phyloP scores from a whole-genome alignment of 2,888 invertebrate species.

The Andrena marginata region DNA sequence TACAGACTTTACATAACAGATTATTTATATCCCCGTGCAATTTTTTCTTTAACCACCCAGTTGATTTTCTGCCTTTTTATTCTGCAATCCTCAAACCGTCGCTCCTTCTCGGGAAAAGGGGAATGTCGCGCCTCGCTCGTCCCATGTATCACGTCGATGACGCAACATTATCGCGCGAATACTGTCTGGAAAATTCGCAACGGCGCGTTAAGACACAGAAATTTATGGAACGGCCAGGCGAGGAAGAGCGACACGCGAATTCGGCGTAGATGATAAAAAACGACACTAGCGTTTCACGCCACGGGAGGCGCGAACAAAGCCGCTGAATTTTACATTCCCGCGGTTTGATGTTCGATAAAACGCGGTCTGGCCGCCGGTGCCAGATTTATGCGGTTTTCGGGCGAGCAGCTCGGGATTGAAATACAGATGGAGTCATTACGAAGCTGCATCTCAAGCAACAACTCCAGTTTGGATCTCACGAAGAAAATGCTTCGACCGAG shows the following conservation, averaged over 20 bases:
- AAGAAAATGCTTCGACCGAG: too few species aligned
- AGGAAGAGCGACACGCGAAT: background rate
- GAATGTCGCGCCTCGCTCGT: background rate
- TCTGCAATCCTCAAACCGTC: conserved; percentile 20
- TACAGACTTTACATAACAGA: background rate
- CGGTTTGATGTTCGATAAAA: conserved; percentile 36
- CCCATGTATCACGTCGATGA: background rate
- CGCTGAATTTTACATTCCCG: conserved; percentile 27
- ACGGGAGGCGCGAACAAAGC: conserved; percentile 31
- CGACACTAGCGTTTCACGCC: conserved; percentile 8
- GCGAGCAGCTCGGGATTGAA: conserved; percentile 22
- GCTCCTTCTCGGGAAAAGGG: background rate
- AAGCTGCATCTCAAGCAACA: background rate
- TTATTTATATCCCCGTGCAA: background rate
- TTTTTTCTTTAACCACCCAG: background rate
- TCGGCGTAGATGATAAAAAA: conserved; percentile 14
- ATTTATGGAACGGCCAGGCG: background rate
- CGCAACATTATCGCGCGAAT: conserved; percentile 24
- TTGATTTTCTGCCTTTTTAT: background rate
- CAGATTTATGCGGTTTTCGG: conserved; percentile 26
- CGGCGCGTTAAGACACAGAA: background rate
- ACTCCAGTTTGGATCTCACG: too few species aligned
- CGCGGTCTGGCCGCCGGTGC: background rate
- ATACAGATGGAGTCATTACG: conserved; percentile 6
- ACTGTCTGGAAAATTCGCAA: background rate